Evolutionary conservation across 2,797 vertebrate genomes (phyloP), one percentile per base, ranked within the genome.

Genomic region (Pseudomugil tenellus): DNA sequence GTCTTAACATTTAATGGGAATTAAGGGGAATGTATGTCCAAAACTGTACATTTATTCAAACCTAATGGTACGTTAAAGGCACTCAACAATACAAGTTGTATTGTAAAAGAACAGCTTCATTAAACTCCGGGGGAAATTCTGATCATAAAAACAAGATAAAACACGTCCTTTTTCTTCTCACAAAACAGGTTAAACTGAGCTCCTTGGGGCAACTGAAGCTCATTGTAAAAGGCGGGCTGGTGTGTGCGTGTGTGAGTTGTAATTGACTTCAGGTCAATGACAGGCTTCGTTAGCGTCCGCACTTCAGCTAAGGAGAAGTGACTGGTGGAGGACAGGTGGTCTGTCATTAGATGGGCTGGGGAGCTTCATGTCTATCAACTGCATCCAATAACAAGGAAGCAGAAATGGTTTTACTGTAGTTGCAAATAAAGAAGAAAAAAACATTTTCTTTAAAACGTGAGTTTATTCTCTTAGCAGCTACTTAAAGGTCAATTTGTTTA

Each of bases 271-370:
- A 58, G 43, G 34, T 54, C 39, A 34, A 28, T 46, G 37, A 69
- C 37, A 34, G 67, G 31, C 29, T 60, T 31, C 1, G 7, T 34
- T 10, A 32, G n/a, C 53, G 61, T 63, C 49, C 39, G 17, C 17
- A 6, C 49, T 39, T 39, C 1, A 29, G 19, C 28, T 41, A 21
- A 29, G 37, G 8, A 9, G 23, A 31, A 13, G 52, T 23, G 11
- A 5, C 10, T 35, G 31, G 9, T 6, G 66, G 19, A 41, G 48
- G 35, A 2, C 58, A 32, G 39, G 39, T 31, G 35, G 37, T 61
- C 58, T 55, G 67, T 59, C 34, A 68, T 68, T 59, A 68, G 19
- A 1, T 25, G 54, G 41, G 66, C 26, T n/a, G 28, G 35, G n/a
- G 1, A 48, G 17, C 48, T 9, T 31, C 19, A 14, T 60, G n/a